These are phyloP conservation scores for Gallinago nigripennis DNA, from an alignment of 2,797 vertebrate genomes.

Conservation along the genomic window DNA sequence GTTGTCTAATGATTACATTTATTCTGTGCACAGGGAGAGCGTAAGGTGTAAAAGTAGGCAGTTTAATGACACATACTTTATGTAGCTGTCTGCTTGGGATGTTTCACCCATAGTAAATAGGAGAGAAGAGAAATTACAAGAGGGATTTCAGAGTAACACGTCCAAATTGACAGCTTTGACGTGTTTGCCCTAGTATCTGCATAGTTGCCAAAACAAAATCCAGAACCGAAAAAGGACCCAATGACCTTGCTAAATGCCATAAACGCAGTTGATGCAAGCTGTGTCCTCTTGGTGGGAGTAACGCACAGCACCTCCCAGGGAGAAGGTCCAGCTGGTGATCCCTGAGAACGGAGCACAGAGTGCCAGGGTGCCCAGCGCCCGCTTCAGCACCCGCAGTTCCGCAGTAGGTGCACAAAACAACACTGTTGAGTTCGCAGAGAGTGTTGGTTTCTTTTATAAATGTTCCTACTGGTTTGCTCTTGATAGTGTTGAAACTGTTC, in stretches of 20 bases:
- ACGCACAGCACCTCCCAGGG: background rate
- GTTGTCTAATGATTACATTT: background rate
- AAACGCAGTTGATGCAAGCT: background rate
- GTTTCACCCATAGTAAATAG: background rate
- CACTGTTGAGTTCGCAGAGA: fast-evolving
- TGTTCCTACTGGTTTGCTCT: background rate
- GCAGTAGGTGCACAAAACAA: background rate
- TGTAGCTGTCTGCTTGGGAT: background rate
- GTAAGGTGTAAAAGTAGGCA: background rate
- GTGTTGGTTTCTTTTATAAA: background rate
- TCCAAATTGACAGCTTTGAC: background rate
- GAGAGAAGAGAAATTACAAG: background rate
- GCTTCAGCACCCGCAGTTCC: background rate
- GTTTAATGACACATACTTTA: background rate
- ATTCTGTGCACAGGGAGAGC: background rate
- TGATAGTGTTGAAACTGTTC: background rate
- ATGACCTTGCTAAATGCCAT: background rate
- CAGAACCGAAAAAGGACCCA: fast-evolving
- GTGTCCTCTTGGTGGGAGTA: background rate
- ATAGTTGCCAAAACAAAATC: background rate
- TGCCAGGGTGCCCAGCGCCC: background rate
- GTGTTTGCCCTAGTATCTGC: background rate
- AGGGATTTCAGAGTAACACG: background rate
- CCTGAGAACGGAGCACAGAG: background rate
- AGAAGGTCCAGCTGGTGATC: background rate